Base-by-base conservation (phyloP, 2,888 invertebrate genomes). In the Lithophane socia region DNA sequence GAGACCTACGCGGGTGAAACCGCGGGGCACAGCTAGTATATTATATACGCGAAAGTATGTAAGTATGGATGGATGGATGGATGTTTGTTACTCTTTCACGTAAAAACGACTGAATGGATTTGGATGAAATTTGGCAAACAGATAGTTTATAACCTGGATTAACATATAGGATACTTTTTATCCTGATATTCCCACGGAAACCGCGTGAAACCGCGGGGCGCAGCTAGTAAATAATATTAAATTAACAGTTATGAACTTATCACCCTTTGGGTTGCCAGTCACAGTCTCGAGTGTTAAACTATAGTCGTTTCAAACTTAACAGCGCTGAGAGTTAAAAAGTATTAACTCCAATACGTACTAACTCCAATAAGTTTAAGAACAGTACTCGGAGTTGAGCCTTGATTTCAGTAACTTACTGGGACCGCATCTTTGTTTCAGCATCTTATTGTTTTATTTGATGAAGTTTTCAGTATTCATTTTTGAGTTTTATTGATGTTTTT, bases 261-360 rank as follows among this genome's bases (percentile, higher is more conserved):
- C 8, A 18, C 44, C 7, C 24, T 49, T 56, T 64, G 9, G 21
- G 24, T n/a, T 47, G 1, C 63, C 16, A 5, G 21, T 37, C 21
- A 64, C 8, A 21, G 12, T 21, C n/a, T 44, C 16, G 7, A 49
- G 5, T 9, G 47, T 49, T 44, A 12, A 24, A 18, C 49, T 44
- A 56, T 16, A 65, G 52, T 49, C 60, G 29, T 66, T 49, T 52
- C 0, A 54, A 80, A 81, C 71, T 67, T 63, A 56, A 37, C 24
- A 67, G 63, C 54, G 13, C 37, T 37, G 10, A 52, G 29, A 78
- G 66, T 58, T 67, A 47, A 60, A 72, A 82, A 68, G 54, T 60
- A 68, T 72, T 64, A 77, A 82, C 73, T 77, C 4, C 37, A 64
- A 47, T 54, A 80, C 82, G 56, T 52, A 7, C 8, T 16, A 47